Conservation (phyloP, 2,888 invertebrate genomes). For the Dynastes tityus region DNA sequence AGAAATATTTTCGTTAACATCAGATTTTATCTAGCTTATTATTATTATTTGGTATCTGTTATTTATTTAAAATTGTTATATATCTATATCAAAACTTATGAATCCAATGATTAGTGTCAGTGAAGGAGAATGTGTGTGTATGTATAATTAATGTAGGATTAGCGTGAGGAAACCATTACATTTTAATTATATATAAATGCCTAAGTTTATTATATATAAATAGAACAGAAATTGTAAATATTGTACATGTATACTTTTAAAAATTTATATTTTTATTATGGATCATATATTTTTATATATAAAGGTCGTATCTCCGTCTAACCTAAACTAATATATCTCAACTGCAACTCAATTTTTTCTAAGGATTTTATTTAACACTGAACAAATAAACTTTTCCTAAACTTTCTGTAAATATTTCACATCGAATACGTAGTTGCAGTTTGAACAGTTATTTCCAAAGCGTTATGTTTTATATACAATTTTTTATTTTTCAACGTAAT, state of each 20-base stretch:
- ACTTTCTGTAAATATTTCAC: no score
- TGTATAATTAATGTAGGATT: conserved; percentile 42
- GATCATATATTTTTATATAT: conserved; percentile 39
- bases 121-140: conserved; percentile 24
- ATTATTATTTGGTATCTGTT: not conserved
- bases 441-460: no score
- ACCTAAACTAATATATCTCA: not conserved
- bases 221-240: conserved; percentile 56
- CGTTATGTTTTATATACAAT: no score
- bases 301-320: conserved; percentile 44
- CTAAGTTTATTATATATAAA: conserved; percentile 42
- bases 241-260: conserved; percentile 55
- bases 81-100: conserved; percentile 26
- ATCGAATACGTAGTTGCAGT: no score
- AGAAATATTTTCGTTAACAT: no score
- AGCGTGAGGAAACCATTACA: conserved; percentile 36
- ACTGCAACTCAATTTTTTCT: conserved; percentile 5
- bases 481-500: no score
- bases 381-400: no score
- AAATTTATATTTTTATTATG: conserved; percentile 43
- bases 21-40: not conserved
- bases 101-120: conserved; percentile 32
- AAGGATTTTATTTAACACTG: no score
- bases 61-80: conserved; percentile 27
- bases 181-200: conserved; percentile 26